Base-by-base conservation (phyloP, 1,140 invertebrate genomes). In the Drosophila nannoptera region DNA sequence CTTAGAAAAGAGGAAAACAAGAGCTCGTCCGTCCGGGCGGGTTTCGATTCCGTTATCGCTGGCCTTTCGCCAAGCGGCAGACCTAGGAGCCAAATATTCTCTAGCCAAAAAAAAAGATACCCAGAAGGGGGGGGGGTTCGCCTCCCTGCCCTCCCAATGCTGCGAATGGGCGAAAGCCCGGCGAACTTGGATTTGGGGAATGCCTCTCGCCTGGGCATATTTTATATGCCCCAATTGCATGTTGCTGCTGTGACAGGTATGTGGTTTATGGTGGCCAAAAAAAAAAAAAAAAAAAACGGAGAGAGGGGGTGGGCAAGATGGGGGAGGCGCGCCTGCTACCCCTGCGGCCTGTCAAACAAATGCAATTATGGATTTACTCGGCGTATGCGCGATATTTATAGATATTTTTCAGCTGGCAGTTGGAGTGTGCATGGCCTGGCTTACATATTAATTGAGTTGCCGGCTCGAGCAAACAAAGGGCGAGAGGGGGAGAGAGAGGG, bases 381-480 rank as follows among this genome's bases (percentile, higher is more conserved):
- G 74, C 77, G 78, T 77, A 82, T 82, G 72, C 76, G 80, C 69
- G 56, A 76, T 84, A 84, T 83, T 69, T 73, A 67, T 78, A 75
- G 42, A 68, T 58, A 59, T 56, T 58, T 22, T 58, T 43, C 42
- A 46, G 67, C 43, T 40, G 40, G 22, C 31, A 56, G 40, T 40
- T 42, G 5, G 22, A 22, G 22, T 43, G 12, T 7, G 4, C 16
- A 16, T 48, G 75, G 75, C 65, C 70, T 75, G 68, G 65, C 69
- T 78, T 76, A 73, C 73, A 84, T 67, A 69, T 78, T 80, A 83
- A 84, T 83, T 83, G 78, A 83, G 76, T 73, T 83, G 78, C 46
- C 45, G 46, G 29, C 53, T 12, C 38, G 14, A 9, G 16, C 9
- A n/a, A 38, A 9, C 38, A 50, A 29, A 43, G 54, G 12, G n/a